Evolutionary conservation across 1,140 invertebrate species (phyloP).

Genomic region (Hetaerina americana): DNA sequence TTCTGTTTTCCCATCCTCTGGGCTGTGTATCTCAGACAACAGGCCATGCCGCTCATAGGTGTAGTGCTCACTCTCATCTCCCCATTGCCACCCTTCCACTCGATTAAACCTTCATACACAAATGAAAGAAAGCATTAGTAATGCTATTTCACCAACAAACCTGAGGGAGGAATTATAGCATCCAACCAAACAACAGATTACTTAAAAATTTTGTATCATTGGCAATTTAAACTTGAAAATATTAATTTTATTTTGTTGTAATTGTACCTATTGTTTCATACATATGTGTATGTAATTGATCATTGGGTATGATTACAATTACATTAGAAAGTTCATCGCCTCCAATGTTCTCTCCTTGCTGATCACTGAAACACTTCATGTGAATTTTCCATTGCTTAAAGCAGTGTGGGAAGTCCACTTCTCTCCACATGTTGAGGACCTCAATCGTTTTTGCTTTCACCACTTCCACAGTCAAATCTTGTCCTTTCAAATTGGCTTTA

Average conservation of each 20-base stretch:
- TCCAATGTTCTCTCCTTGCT: background rate
- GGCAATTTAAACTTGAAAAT: too few species aligned
- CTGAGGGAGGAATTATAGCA: too few species aligned
- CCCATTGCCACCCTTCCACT: constrained; percentile 85
- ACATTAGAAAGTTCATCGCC: too few species aligned
- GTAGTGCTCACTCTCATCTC: constrained; percentile 67
- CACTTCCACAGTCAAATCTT: constrained; percentile 20
- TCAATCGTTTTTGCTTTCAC: constrained; percentile 15
- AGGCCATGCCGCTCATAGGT: constrained; percentile 76
- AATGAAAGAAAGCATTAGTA: too few species aligned
- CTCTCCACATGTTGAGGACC: constrained; percentile 12
- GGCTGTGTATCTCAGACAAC: constrained; percentile 65
- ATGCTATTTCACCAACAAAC: too few species aligned
- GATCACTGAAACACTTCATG: constrained; percentile 14
- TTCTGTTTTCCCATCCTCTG: constrained; percentile 60
- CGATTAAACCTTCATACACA: constrained; percentile 78
- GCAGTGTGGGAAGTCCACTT: constrained; percentile 17
- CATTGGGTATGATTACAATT: background rate
- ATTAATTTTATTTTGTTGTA: too few species aligned
- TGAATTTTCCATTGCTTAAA: constrained; percentile 17
- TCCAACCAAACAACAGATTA: too few species aligned
- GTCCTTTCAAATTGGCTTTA: too few species aligned
- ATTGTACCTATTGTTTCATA: too few species aligned
- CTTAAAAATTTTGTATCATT: too few species aligned
- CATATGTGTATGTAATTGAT: too few species aligned